Percentiles rank a stretch among this genome's conserved stretches.
Conservation (phyloP, 2,797 vertebrate genomes). For the Alfaro cultratus region DNA sequence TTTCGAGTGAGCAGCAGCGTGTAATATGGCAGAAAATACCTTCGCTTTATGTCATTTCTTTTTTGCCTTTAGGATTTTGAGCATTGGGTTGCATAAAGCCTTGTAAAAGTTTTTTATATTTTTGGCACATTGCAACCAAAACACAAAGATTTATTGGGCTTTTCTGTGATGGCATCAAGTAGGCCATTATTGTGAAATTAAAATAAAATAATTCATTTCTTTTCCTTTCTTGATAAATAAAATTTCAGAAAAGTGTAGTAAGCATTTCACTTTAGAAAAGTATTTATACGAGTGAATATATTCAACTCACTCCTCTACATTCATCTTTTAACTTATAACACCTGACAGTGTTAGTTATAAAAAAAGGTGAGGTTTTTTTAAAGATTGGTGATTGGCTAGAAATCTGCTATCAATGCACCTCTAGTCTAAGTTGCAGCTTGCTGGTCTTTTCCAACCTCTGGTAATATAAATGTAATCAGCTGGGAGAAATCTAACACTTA, state of each 20-base stretch:
- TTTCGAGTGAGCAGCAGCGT: background rate
- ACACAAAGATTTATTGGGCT: background rate
- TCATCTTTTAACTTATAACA: background rate
- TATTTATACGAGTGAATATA: too few species aligned
- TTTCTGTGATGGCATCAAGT: background rate
- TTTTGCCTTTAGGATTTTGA: background rate
- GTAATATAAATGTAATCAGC: background rate
- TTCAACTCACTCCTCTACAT: too few species aligned
- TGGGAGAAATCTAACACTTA: conserved; percentile 5
- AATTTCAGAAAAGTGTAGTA: background rate
- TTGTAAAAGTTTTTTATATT: background rate
- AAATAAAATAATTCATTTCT: background rate
- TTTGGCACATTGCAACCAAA: background rate
- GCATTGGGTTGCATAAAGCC: background rate
- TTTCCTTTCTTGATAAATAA: background rate
- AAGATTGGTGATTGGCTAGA: background rate
- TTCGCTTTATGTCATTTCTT: background rate
- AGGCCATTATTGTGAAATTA: background rate
- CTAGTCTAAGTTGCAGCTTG: background rate
- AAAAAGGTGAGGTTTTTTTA: background rate
- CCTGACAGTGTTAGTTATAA: background rate
- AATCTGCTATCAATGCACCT: background rate
- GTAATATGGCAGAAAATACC: background rate
- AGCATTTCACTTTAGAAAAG: too few species aligned
- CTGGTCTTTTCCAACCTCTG: background rate